phyloP scores from a whole-genome alignment of 1,140 invertebrate species.

The Pogonus chalceus region DNA sequence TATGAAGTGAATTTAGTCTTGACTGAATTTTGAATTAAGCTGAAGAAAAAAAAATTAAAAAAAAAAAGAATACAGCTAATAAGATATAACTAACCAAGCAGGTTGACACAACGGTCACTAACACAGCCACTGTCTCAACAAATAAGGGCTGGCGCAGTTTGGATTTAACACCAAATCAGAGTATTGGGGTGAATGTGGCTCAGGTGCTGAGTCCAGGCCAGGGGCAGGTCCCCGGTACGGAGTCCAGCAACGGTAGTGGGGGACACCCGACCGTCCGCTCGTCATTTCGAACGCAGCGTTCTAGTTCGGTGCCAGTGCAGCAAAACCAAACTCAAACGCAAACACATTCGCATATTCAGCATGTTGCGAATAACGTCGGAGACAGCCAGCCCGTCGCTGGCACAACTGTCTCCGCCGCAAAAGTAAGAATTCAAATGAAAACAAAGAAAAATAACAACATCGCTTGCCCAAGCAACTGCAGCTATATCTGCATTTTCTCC shows the following conservation, averaged over 20 bases:
- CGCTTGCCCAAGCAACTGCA: not conserved
- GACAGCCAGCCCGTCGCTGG: constrained; percentile 19
- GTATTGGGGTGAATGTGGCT: not conserved
- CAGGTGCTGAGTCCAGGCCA: constrained; percentile 17
- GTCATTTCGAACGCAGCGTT: constrained; percentile 47
- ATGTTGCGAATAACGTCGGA: constrained; percentile 21
- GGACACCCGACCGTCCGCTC: constrained; percentile 32
- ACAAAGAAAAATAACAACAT: too few species aligned
- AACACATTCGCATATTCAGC: constrained; percentile 14
- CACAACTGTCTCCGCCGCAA: constrained; percentile 14
- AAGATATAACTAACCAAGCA: constrained; percentile 18
- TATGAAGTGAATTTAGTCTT: too few species aligned
- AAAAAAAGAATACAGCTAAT: not conserved
- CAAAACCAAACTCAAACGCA: constrained; percentile 26
- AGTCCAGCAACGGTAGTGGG: constrained; percentile 30
- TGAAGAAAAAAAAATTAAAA: constrained; percentile 4
- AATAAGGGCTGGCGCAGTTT: constrained; percentile 49
- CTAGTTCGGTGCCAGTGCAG: constrained; percentile 51
- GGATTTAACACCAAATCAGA: constrained; percentile 38
- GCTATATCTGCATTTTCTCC: too few species aligned
- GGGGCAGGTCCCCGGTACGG: constrained; percentile 36
- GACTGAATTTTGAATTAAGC: too few species aligned
- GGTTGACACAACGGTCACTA: constrained; percentile 23
- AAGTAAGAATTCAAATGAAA: too few species aligned
- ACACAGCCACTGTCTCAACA: constrained; percentile 13